Evolutionary conservation across 2,113 vertebrate genomes (phyloP).

Genomic region (Polypterus bichir): DNA sequence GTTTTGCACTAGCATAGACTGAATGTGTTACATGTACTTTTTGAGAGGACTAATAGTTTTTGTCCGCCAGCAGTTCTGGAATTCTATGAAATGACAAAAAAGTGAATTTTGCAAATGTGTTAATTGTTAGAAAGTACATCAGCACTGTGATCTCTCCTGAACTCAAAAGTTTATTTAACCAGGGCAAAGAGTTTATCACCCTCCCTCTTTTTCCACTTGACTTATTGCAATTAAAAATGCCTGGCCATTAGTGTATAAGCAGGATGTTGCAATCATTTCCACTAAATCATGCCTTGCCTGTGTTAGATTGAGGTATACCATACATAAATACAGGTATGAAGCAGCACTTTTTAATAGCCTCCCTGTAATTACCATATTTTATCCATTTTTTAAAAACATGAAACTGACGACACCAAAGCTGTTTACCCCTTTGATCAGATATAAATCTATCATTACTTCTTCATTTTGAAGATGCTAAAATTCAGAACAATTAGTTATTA

Average conservation of each 20-base stretch:
- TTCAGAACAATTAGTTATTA: too few species aligned
- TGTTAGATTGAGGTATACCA: conserved; percentile 27
- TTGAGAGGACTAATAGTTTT: too few species aligned
- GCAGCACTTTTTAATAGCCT: too few species aligned
- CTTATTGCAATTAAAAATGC: conserved; percentile 42
- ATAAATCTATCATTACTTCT: too few species aligned
- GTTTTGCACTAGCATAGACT: too few species aligned
- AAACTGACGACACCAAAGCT: too few species aligned
- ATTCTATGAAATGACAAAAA: neutral
- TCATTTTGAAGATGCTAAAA: too few species aligned
- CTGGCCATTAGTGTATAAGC: conserved; percentile 39
- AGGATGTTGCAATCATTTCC: conserved; percentile 44
- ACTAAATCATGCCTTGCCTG: conserved; percentile 43
- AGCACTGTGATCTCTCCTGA: conserved; percentile 14
- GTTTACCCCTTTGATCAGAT: too few species aligned
- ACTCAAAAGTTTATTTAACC: conserved; percentile 25
- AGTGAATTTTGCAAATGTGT: conserved; percentile 13
- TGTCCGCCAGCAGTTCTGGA: neutral
- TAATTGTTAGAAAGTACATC: conserved; percentile 25
- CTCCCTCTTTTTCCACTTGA: conserved; percentile 35
- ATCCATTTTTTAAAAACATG: too few species aligned
- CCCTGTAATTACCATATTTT: too few species aligned
- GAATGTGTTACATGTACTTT: too few species aligned
- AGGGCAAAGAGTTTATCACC: conserved; percentile 31
- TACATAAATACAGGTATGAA: neutral